A percentile compares a stretch with the other conserved stretches of the same genome.
phyloP scores from a whole-genome alignment of 2,888 invertebrate species.

The Xestoiulus laeticollis region DNA sequence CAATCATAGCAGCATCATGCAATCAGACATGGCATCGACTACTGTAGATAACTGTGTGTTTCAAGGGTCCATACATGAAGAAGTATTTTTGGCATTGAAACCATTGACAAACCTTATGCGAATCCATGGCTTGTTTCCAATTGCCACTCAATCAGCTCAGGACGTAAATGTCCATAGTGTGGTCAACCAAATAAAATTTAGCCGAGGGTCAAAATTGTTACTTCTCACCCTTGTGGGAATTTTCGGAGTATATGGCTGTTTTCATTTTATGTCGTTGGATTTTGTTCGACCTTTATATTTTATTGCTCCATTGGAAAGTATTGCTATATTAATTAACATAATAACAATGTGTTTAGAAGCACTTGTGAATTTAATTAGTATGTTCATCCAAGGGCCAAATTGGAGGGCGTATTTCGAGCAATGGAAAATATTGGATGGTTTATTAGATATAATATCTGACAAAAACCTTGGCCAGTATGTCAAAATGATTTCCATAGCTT shows the following conservation, averaged over 20 bases:
- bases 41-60: background rate
- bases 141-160: background rate
- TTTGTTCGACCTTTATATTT: too few species aligned
- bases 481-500: background rate
- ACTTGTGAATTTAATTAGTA: background rate
- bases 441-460: background rate
- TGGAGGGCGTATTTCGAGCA: background rate
- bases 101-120: background rate
- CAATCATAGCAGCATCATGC: background rate
- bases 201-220: too few species aligned
- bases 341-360: background rate
- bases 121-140: background rate
- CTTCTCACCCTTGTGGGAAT: too few species aligned
- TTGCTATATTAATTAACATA: background rate
- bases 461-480: background rate
- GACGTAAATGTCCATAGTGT: background rate
- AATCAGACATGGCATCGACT: background rate
- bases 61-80: background rate
- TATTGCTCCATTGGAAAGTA: too few species aligned
- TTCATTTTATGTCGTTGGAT: too few species aligned
- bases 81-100: background rate
- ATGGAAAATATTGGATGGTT: background rate
- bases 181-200: too few species aligned
- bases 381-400: background rate
- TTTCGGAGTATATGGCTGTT: too few species aligned